Percentiles rank a stretch among this genome's conserved stretches.
phyloP scores from a whole-genome alignment of 2,888 invertebrate genomes.

The Tipula unca region DNA sequence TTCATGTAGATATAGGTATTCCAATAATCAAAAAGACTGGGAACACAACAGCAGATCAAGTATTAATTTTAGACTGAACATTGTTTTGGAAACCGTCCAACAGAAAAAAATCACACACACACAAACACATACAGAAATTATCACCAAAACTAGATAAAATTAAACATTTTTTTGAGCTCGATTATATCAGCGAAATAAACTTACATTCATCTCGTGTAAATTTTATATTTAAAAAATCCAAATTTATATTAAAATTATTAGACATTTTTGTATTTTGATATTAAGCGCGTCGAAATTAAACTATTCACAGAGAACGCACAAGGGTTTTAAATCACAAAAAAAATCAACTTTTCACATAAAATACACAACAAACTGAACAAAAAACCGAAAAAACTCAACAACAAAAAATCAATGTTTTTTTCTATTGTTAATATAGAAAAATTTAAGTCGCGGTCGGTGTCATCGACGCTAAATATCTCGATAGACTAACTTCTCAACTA shows the following conservation, averaged over 20 bases:
- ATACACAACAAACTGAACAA: neutral
- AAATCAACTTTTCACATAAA: neutral
- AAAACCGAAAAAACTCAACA: neutral
- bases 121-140: neutral
- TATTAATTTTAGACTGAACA: constrained; percentile 8
- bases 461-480: constrained; percentile 18
- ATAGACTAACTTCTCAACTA: constrained; percentile 20
- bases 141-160: neutral
- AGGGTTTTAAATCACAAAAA: neutral
- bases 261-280: constrained; percentile 9
- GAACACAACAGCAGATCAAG: neutral
- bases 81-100: neutral
- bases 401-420: neutral
- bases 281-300: neutral
- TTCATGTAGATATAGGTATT: neutral
- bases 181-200: constrained; percentile 20
- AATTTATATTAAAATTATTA: constrained; percentile 23
- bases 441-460: neutral
- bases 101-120: neutral
- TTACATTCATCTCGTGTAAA: constrained; percentile 26
- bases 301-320: neutral
- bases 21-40: neutral
- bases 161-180: neutral
- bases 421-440: neutral
- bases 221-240: constrained; percentile 24